Conservation (phyloP, 2,888 invertebrate genomes). For the Scaptomyza parva region DNA sequence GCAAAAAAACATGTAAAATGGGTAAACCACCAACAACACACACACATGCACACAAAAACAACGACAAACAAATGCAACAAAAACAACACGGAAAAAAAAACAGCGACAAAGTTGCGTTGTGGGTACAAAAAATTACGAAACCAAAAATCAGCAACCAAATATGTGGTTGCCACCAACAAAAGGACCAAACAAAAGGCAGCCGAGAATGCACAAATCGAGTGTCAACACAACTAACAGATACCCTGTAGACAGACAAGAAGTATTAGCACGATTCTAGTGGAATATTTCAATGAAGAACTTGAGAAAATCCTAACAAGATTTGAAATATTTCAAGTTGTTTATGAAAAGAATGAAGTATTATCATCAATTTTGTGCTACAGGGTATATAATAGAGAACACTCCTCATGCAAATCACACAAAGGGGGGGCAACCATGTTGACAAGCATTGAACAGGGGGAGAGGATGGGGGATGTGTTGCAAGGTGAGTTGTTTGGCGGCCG, state of each 20-base stretch:
- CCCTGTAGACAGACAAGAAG: slow-evolving; percentile 13
- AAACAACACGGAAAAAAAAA: slow-evolving; percentile 31
- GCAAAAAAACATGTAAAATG: slow-evolving; percentile 33
- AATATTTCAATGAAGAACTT: neutral
- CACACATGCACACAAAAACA: slow-evolving; percentile 31
- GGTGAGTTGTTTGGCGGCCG: slow-evolving; percentile 65
- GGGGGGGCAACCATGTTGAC: neutral
- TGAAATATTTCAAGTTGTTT: neutral
- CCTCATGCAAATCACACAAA: neutral
- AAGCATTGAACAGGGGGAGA: neutral
- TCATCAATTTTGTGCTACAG: neutral
- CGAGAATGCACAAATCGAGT: slow-evolving; percentile 7
- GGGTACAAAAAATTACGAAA: slow-evolving; percentile 79
- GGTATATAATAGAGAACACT: slow-evolving; percentile 22
- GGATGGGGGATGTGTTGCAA: slow-evolving; percentile 27
- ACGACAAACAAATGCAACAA: slow-evolving; percentile 58
- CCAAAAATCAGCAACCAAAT: slow-evolving; percentile 84
- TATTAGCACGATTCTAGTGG: neutral
- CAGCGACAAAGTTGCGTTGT: slow-evolving; percentile 52
- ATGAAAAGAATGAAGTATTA: too few species aligned
- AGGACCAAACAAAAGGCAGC: slow-evolving; percentile 60
- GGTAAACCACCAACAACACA: slow-evolving; percentile 73
- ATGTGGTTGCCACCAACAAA: slow-evolving; percentile 75
- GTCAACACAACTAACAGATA: slow-evolving; percentile 1
- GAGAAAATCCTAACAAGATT: neutral